A percentile compares a stretch with the other conserved stretches of the same genome.
phyloP scores from a whole-genome alignment of 2,113 vertebrate species.

The Typhlomys cinereus region DNA sequence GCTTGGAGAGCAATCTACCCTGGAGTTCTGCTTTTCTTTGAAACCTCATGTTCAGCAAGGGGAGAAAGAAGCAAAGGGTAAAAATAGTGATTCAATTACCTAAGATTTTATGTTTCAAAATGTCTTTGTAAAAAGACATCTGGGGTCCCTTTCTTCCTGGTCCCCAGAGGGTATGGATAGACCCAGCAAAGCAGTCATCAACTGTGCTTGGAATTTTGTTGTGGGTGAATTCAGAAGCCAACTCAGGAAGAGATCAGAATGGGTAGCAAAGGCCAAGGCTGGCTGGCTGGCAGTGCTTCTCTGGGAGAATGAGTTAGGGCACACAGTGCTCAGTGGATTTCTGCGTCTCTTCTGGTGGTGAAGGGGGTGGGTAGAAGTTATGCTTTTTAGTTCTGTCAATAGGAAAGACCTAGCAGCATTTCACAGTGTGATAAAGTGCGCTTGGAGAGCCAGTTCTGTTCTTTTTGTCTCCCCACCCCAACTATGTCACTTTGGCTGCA shows the following conservation, averaged over 20 bases:
- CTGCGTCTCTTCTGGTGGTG: background rate
- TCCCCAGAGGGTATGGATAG: background rate
- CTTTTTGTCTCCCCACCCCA: background rate
- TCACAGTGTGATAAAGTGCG: background rate
- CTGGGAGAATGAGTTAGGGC: background rate
- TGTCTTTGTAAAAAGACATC: constrained; percentile 47
- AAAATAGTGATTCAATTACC: constrained; percentile 24
- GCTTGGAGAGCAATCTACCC: background rate
- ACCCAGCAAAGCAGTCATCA: background rate
- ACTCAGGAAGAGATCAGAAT: constrained; percentile 36
- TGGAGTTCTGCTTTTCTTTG: background rate
- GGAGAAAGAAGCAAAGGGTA: background rate
- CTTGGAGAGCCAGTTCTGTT: background rate
- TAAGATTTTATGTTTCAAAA: constrained; percentile 37
- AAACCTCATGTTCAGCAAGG: background rate
- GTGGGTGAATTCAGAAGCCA: constrained; percentile 18
- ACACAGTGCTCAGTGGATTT: background rate
- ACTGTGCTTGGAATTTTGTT: background rate
- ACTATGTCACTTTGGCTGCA: constrained; percentile 26
- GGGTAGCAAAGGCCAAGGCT: constrained; percentile 8
- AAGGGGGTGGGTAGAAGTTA: background rate
- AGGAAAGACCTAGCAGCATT: background rate
- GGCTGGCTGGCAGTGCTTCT: background rate
- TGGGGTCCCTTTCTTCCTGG: constrained; percentile 37
- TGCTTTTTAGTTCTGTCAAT: background rate